Evolutionary conservation across 1,140 invertebrate genomes (phyloP).

Genomic region (Penaeus indicus): DNA sequence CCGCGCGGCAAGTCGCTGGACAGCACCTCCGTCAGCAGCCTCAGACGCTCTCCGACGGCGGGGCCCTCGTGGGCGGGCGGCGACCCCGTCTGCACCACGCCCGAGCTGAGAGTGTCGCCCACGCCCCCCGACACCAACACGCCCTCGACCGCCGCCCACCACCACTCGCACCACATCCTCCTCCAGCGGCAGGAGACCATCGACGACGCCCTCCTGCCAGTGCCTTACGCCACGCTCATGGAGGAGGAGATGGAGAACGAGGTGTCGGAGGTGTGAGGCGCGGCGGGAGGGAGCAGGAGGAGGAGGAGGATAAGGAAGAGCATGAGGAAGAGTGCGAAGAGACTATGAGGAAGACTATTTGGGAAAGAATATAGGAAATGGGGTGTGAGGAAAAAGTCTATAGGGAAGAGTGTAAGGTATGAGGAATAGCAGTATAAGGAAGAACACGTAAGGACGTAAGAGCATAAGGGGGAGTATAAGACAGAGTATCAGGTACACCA

Average conservation of each 20-base stretch:
- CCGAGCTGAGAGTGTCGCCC: slow-evolving; percentile 48
- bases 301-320: no score
- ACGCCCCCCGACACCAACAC: slow-evolving; percentile 33
- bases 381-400: no score
- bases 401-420: no score
- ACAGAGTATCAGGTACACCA: no score
- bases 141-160: neutral
- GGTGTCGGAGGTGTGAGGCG: neutral
- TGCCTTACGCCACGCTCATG: slow-evolving; percentile 54
- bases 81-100: slow-evolving; percentile 40
- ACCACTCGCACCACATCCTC: slow-evolving; percentile 39
- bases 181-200: slow-evolving; percentile 54
- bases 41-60: slow-evolving; percentile 53
- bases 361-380: no score
- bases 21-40: slow-evolving; percentile 51
- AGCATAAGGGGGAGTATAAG: no score
- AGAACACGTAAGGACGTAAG: no score
- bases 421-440: no score
- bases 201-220: slow-evolving; percentile 46
- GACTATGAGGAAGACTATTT: no score
- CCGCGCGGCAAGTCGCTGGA: slow-evolving; percentile 42
- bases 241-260: slow-evolving; percentile 59
- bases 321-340: no score
- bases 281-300: neutral
- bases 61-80: slow-evolving; percentile 48